Base-by-base conservation (phyloP, 2,888 invertebrate genomes). In the Sphaeridia pumilis region DNA sequence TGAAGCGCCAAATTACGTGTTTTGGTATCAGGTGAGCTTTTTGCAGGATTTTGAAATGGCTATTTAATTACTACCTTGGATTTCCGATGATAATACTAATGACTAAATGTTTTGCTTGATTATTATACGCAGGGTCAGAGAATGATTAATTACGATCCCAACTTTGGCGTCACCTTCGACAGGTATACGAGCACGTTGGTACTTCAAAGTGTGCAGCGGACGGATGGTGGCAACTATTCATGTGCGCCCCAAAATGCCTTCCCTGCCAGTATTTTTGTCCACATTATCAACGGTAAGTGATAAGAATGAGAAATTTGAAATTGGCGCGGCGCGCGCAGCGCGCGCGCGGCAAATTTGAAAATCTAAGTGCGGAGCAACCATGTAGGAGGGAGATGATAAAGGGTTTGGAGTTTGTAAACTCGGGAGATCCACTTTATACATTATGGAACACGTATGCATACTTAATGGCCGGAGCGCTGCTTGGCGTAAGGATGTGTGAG, bases 221-320 rank as follows among this genome's bases (percentile, higher is more conserved):
- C 73, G 45, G 83, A 84, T 67, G 80, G 81, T n/a, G 84, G 85
- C 21, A 86, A 86, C 71, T 90, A 88, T 70, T 86, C 87, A 34
- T 90, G 90, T 70, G 83, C 84, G 57, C 87, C 89, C 4, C 87
- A 86, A 69, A 89, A 89, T 70, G 87, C 89, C 7, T 82, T 84
- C 55, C 84, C 87, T 4, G 87, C 87, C 60, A 85, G 86, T 70
- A 86, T 87, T 65, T 81, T 84, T 72, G 86, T 90, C 66, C 88
- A 89, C 72, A 87, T 89, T 71, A 82, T 89, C 69, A 88, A 87
- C 73, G 86, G 87, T 85, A 72, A 77, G 45, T 76, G 77, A 68
- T 80, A 81, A 5, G 35, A 34, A 34, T 46, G n/a, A n/a, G n/a
- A n/a, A n/a, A n/a, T n/a, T n/a, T n/a, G n/a, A n/a, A n/a, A n/a